Evolutionary conservation across 2,797 vertebrate genomes (phyloP).

Genomic region (Sebastes hopkinsi): DNA sequence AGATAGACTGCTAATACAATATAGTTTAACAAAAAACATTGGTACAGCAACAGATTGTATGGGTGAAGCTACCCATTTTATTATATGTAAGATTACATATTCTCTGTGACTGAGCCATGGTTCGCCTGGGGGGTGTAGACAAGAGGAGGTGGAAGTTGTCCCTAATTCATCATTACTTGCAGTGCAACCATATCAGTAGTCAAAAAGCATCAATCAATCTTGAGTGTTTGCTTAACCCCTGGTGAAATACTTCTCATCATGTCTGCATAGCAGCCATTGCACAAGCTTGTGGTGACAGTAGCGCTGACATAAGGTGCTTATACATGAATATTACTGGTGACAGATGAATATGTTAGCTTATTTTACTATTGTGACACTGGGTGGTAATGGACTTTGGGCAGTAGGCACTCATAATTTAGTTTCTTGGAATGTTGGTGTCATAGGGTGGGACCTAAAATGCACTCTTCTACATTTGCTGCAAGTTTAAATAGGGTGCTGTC

Average conservation of each 20-base stretch:
- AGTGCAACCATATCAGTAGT: conserved; percentile 31
- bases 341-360: conserved; percentile 36
- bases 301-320: conserved; percentile 19
- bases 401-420: neutral
- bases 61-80: neutral
- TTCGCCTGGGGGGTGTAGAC: conserved; percentile 33
- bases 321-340: conserved; percentile 27
- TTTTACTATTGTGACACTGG: conserved; percentile 7
- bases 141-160: conserved; percentile 22
- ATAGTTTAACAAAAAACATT: conserved; percentile 2
- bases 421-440: neutral
- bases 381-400: neutral
- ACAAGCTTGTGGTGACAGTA: conserved; percentile 22
- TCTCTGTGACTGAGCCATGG: conserved; percentile 18
- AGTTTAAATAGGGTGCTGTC: neutral
- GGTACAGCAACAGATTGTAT: conserved; percentile 15
- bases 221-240: conserved; percentile 34
- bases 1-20: neutral
- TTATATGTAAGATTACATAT: conserved; percentile 28
- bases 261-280: conserved; percentile 20
- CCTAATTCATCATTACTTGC: conserved; percentile 46
- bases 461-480: neutral
- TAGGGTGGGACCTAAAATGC: neutral
- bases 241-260: conserved; percentile 40
- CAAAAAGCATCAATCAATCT: conserved; percentile 54